Evolutionary conservation across 2,113 vertebrate genomes (phyloP), one percentile per base, ranked within the genome.

Genomic region (Tonatia bakeri): DNA sequence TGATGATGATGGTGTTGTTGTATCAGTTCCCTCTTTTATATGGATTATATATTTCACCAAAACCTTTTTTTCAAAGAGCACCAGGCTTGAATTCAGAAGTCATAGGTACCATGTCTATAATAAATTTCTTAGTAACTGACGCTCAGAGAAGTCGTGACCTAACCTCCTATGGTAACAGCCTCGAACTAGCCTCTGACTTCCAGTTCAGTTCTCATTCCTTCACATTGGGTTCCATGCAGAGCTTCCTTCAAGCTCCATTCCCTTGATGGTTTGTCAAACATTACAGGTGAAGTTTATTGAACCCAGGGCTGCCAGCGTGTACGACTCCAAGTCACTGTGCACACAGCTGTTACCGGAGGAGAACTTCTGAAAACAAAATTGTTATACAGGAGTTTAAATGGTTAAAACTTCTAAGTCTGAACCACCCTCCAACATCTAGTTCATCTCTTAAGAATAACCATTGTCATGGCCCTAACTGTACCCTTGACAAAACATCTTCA

Each of bases 331-430:
- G n/a, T 80, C 73, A 54, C 85, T n/a, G 7, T 22, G 73, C 28
- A 61, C 22, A 50, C 22, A 54, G 64, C 54, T 36, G 33, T 54
- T 61, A 84, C 40, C 33, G 38, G 90, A 50, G 8, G 43, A 83
- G 28, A 80, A 81, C 24, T 52, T 24, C 59, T 17, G 69, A 86
- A 64, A 82, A 81, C 40, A 82, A 76, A 96, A 67, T 36, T 14
- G 64, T 75, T 79, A 54, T 20, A 77, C 36, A 54, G 43, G 19
- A 83, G n/a, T 70, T 70, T 69, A 69, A 95, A 93, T 36, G 11
- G n/a, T 89, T 70, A 38, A 59, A 75, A 81, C 38, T 95, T 84
- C 31, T 47, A 28, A 90, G 40, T 82, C 67, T 47, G 87, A 96
- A 65, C 13, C 54, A 65, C 20, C 11, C 11, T 84, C 47, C 38